Evolutionary conservation across 2,113 vertebrate species (phyloP), one percentile per base, ranked within the genome.

Genomic region (Etheostoma spectabile): DNA sequence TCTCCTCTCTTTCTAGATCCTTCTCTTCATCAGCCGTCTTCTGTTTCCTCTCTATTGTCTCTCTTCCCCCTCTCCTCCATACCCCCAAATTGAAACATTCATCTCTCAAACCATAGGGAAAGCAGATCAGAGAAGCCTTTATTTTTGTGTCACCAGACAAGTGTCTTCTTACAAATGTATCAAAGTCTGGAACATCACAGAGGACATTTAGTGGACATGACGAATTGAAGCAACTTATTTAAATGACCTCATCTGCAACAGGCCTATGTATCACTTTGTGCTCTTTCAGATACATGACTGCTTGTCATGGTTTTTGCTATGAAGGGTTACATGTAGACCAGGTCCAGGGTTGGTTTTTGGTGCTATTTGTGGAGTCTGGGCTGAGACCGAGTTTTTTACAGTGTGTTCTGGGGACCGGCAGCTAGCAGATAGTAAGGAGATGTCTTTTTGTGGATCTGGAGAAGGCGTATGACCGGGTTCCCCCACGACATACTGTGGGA

Each of bases 11-110:
- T n/a, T 60, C 19, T 24, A n/a, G 53, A 30, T 65, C 57, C n/a
- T 22, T 16, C 24, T 46, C 35, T 27, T 57, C 57, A 74, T 63
- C 72, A 66, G 45, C 69, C 56, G 22, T 64, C 65, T 18, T 79
- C 51, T 67, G 27, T 70, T 73, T 61, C 57, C 57, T 56, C 22
- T 46, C 53, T 56, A 21, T 62, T 67, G 21, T 35, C 51, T 35
- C 22, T 8, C 59, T 24, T 14, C 55, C 15, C 79, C 63, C 30
- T 75, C 61, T 60, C 12, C 21, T 76, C 72, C 53, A 48, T 16
- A 48, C 61, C 21, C 61, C 61, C 35, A 74, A 3, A 73, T 55
- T 30, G 51, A 45, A 4, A 57, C 60, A 48, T 68, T 68, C 22
- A 14, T 48, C 69, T 74, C 56, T 30, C 5, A 49, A 73, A 71